Conservation (phyloP, 1,140 invertebrate genomes). For the Chrysopa pallens region DNA sequence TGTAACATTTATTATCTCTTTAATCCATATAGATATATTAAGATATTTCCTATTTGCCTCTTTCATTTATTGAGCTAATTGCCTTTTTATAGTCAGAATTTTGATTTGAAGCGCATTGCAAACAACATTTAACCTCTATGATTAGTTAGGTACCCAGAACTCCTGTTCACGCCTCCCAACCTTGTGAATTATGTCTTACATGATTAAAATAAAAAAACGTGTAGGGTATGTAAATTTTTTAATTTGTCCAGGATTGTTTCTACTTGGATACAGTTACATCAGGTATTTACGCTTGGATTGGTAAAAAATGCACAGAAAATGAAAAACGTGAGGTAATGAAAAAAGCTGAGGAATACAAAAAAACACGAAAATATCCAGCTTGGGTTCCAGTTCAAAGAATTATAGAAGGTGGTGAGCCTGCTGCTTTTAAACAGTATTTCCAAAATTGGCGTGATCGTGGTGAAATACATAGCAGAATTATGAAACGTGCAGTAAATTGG, state of each 20-base stretch:
- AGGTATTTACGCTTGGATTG: slow-evolving; percentile 75
- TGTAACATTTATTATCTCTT: too few species aligned
- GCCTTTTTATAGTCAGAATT: too few species aligned
- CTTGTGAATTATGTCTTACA: too few species aligned
- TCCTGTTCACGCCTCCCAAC: too few species aligned
- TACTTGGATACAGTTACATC: slow-evolving; percentile 66
- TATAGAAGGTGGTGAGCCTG: slow-evolving; percentile 53
- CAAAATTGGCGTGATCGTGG: slow-evolving; percentile 47
- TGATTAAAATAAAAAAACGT: too few species aligned
- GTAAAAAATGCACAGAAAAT: slow-evolving; percentile 50
- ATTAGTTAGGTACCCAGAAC: too few species aligned
- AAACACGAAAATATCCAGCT: slow-evolving; percentile 51
- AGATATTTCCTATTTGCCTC: too few species aligned
- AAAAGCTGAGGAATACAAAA: slow-evolving; percentile 53
- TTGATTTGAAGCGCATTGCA: too few species aligned
- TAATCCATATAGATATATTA: too few species aligned
- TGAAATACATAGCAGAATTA: slow-evolving; percentile 33
- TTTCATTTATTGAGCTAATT: too few species aligned
- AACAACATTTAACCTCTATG: too few species aligned
- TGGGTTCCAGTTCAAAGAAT: slow-evolving; percentile 60
- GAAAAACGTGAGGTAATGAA: slow-evolving; percentile 64
- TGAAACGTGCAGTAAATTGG: slow-evolving; percentile 25
- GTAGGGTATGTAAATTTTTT: too few species aligned
- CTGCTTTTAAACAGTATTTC: slow-evolving; percentile 65
- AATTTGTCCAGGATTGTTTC: slow-evolving; percentile 49